Conservation (phyloP, 2,888 invertebrate genomes). For the Leptarthrus brevirostris region DNA sequence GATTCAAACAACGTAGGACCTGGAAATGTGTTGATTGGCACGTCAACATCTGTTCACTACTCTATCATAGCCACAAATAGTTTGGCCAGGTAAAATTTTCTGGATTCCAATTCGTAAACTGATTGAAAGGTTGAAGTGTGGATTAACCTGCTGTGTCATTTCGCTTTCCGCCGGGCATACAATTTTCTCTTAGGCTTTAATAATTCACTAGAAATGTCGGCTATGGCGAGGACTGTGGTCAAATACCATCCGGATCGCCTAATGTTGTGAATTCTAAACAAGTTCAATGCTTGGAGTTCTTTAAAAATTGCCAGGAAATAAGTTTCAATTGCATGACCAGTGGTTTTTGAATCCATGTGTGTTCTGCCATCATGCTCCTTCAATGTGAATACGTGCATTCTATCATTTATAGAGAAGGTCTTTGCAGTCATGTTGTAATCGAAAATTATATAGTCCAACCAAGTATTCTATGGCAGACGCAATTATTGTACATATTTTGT, state of each 20-base stretch:
- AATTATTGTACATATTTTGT: conserved; percentile 20
- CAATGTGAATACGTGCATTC: neutral
- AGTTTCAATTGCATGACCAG: conserved; percentile 15
- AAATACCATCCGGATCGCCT: neutral
- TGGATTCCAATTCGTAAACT: conserved; percentile 22
- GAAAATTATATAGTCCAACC: neutral
- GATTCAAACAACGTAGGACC: conserved; percentile 20
- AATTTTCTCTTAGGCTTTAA: neutral
- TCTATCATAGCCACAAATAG: conserved; percentile 24
- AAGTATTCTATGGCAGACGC: neutral
- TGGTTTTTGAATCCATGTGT: neutral
- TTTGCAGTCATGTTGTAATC: neutral
- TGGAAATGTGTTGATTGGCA: conserved; percentile 32
- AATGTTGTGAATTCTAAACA: conserved; percentile 22
- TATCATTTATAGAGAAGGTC: too few relatives aligned
- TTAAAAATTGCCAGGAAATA: neutral
- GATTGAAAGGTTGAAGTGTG: conserved; percentile 30
- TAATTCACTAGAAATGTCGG: conserved; percentile 19
- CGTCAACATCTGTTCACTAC: conserved; percentile 35
- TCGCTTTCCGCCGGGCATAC: neutral
- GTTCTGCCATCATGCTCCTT: neutral
- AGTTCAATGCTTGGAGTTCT: neutral
- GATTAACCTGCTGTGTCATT: conserved; percentile 27
- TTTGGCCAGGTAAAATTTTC: conserved; percentile 34
- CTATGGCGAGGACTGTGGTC: neutral